Conservation (phyloP, 2,888 invertebrate species). For the Drosophila emarginata region DNA sequence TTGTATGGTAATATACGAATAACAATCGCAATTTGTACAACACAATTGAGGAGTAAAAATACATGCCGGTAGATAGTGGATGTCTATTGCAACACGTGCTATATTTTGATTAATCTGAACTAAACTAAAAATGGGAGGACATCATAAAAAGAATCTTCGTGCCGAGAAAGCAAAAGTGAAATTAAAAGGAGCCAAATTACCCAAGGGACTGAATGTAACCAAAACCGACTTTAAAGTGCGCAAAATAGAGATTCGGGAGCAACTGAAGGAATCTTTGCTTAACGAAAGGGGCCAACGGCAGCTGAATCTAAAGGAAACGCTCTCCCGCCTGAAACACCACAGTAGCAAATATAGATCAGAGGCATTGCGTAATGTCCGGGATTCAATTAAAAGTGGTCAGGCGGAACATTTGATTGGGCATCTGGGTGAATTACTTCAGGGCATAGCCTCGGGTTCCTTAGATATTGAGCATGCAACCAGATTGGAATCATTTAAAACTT, state of each 20-base stretch:
- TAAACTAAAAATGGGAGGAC: conserved; percentile 75
- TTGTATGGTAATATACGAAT: too few species aligned
- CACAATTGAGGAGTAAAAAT: too few species aligned
- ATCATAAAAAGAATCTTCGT: conserved; percentile 89
- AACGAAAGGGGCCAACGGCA: conserved; percentile 52
- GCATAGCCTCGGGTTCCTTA: conserved; percentile 87
- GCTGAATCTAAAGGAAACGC: conserved; percentile 76
- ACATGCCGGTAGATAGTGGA: too few species aligned
- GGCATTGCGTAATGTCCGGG: conserved; percentile 77
- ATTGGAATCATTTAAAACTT: conserved; percentile 83
- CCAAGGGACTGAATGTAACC: conserved; percentile 94
- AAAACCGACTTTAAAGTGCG: conserved; percentile 94
- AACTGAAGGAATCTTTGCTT: conserved; percentile 80
- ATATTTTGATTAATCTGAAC: too few species aligned
- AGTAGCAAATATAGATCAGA: conserved; percentile 80
- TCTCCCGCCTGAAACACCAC: conserved; percentile 84
- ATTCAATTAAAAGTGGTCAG: conserved; percentile 82
- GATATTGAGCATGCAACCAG: conserved; percentile 87
- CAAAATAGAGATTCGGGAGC: conserved; percentile 92
- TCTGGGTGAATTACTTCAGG: conserved; percentile 86
- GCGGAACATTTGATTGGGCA: conserved; percentile 83
- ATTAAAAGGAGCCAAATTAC: conserved; percentile 90
- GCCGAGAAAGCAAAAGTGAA: conserved; percentile 95
- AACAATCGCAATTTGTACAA: too few species aligned
- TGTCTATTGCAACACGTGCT: too few species aligned